phyloP scores from a whole-genome alignment of 1,140 invertebrate species.

The Leptinotarsa undecemlineata region DNA sequence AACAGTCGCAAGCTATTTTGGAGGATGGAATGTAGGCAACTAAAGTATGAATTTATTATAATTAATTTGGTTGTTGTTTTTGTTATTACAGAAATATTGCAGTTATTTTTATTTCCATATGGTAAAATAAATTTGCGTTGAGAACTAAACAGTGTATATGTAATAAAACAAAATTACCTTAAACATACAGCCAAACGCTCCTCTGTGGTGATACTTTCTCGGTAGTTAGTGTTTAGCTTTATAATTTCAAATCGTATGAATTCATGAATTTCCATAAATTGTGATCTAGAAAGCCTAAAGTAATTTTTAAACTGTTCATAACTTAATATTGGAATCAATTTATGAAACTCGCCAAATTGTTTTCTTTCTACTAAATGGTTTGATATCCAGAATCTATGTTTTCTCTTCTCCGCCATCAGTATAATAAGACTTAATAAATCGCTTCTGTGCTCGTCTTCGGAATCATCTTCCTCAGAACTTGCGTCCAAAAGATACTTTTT shows the following conservation, averaged over 20 bases:
- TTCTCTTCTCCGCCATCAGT: not conserved
- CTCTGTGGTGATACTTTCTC: not conserved
- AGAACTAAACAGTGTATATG: not conserved
- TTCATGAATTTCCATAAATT: constrained; percentile 1
- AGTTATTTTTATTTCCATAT: not conserved
- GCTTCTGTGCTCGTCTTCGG: not conserved
- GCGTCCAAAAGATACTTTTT: not conserved
- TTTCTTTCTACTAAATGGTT: not conserved
- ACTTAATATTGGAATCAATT: constrained; percentile 4
- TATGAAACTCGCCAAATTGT: constrained; percentile 3
- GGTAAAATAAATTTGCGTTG: not conserved
- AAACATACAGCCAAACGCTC: constrained; percentile 2
- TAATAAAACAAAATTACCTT: not conserved
- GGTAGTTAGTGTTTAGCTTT: not conserved
- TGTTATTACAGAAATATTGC: constrained; percentile 1
- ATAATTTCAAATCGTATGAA: not conserved
- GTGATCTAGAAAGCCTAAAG: not conserved
- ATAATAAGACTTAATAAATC: not conserved
- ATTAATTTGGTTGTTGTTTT: not conserved
- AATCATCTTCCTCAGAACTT: constrained; percentile 3
- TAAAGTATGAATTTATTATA: not conserved
- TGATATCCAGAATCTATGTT: not conserved
- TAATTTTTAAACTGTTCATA: constrained; percentile 1
- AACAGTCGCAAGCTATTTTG: constrained; percentile 1
- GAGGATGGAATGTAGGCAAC: not conserved